Percentiles rank a stretch among this genome's conserved stretches.
These are phyloP conservation scores for Bombus fervidus DNA, from an alignment of 1,140 invertebrate species.

Conservation along the genomic window DNA sequence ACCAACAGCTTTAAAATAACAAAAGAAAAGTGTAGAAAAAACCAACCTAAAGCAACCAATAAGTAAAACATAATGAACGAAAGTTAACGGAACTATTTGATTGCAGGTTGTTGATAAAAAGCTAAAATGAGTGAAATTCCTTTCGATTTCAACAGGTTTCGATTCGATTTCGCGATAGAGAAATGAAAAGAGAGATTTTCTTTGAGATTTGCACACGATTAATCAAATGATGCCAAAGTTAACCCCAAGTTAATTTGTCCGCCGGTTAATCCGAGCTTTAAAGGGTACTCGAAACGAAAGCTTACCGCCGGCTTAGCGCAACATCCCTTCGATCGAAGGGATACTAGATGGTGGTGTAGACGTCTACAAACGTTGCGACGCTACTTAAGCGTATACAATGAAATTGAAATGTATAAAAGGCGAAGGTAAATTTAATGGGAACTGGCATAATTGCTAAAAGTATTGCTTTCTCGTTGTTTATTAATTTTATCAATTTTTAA, in stretches of 20 bases:
- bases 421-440: background rate
- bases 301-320: conserved; percentile 56
- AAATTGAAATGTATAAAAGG: background rate
- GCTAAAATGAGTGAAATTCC: too few species aligned
- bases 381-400: background rate
- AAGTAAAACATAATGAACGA: too few species aligned
- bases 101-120: too few species aligned
- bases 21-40: background rate
- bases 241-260: conserved; percentile 57
- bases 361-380: background rate
- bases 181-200: background rate
- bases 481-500: background rate
- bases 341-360: conserved; percentile 36
- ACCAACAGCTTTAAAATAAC: background rate
- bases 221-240: conserved; percentile 49
- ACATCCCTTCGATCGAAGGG: conserved; percentile 48
- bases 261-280: conserved; percentile 51
- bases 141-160: background rate
- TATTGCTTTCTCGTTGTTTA: background rate
- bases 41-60: background rate
- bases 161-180: background rate
- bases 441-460: too few species aligned
- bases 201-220: conserved; percentile 5
- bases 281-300: conserved; percentile 58
- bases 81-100: background rate